Evolutionary conservation across 2,113 vertebrate species (phyloP).

Genomic region (Myrmecobius fasciatus): DNA sequence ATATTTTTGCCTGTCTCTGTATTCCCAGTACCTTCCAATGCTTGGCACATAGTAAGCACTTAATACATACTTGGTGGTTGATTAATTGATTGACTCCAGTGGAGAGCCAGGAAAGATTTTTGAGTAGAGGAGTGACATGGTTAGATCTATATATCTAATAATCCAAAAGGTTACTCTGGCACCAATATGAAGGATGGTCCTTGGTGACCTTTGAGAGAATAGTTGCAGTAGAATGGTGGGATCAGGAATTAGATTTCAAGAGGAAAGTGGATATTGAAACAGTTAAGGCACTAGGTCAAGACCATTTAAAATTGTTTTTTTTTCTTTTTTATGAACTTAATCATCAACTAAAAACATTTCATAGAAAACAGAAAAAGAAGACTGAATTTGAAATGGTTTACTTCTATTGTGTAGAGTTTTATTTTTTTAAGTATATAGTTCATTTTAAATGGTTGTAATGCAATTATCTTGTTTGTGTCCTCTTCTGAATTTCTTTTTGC

Average conservation of each 20-base stretch:
- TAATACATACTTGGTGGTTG: background rate
- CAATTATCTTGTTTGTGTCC: too few relatives aligned
- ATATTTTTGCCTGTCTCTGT: background rate
- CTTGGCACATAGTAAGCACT: background rate
- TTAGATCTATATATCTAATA: background rate
- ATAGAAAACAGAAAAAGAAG: background rate
- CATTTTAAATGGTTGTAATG: background rate
- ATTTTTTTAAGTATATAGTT: too few relatives aligned
- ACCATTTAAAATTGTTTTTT: background rate
- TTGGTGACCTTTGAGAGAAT: background rate
- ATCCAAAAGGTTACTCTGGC: background rate
- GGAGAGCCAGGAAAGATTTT: background rate
- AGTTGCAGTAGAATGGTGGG: background rate
- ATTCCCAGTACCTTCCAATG: background rate
- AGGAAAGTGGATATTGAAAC: background rate
- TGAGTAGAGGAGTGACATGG: background rate
- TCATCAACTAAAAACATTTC: background rate
- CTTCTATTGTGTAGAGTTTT: background rate
- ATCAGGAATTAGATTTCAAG: background rate
- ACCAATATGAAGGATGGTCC: background rate
- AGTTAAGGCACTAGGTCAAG: background rate
- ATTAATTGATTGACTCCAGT: background rate
- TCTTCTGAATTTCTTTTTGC: background rate
- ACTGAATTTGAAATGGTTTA: background rate
- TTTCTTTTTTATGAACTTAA: background rate